A percentile compares a stretch with the other conserved stretches of the same genome.
phyloP scores from a whole-genome alignment of 2,797 vertebrate genomes.

The Emys orbicularis region DNA sequence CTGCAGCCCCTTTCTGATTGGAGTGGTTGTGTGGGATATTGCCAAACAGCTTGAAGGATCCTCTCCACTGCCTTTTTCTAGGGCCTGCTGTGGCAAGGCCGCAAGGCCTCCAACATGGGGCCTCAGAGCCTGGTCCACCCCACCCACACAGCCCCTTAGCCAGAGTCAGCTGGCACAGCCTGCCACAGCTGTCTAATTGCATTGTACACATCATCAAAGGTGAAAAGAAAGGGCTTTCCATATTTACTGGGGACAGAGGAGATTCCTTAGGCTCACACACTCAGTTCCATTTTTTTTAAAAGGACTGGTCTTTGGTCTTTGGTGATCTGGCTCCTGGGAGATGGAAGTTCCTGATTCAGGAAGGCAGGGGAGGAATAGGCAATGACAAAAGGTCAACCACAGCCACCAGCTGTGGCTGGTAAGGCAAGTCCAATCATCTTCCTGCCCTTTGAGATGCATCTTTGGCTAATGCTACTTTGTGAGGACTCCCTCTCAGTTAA shows the following conservation, averaged over 20 bases:
- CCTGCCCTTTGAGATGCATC: background rate
- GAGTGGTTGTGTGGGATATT: no score
- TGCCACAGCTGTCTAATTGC: background rate
- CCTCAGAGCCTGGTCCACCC: no score
- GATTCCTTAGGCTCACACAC: background rate
- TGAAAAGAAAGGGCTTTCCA: background rate
- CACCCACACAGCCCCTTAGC: no score
- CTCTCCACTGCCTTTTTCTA: no score
- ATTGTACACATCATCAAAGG: background rate
- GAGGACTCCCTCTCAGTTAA: background rate
- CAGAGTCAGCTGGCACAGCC: background rate
- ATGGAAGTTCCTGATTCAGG: background rate
- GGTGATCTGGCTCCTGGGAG: background rate
- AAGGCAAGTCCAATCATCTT: background rate
- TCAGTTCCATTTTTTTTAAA: background rate
- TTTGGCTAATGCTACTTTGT: background rate
- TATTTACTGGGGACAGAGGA: background rate
- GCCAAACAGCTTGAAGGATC: no score
- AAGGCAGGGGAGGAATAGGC: no score
- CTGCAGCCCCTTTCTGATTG: no score
- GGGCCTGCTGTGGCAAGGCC: no score
- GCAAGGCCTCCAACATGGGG: no score
- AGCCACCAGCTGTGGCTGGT: background rate
- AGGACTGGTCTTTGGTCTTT: background rate
- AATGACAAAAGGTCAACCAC: background rate